These are phyloP conservation scores for Falco cherrug DNA, from an alignment of 2,797 vertebrate species.

Conservation along the genomic window DNA sequence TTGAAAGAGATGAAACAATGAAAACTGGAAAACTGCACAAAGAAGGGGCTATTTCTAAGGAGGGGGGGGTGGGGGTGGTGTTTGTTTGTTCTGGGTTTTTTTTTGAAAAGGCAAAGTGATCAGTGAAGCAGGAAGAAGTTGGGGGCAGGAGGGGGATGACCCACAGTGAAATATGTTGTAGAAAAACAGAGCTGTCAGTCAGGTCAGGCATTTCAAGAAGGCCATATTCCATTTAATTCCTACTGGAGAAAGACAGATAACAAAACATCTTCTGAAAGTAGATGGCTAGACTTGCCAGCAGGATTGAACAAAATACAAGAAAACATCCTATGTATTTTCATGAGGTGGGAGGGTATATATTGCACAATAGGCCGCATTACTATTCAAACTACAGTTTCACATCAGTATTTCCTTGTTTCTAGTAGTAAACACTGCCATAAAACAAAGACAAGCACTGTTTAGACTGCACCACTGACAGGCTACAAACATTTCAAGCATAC, in stretches of 20 bases:
- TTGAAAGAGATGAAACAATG: not conserved
- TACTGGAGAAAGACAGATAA: not conserved
- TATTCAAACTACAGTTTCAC: not conserved
- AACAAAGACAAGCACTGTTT: not conserved
- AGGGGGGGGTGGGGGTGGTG: no score
- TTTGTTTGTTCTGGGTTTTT: not conserved
- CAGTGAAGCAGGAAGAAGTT: not conserved
- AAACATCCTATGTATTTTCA: not conserved
- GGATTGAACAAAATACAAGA: not conserved
- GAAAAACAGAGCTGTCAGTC: not conserved
- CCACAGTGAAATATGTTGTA: not conserved
- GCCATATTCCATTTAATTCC: not conserved
- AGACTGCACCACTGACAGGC: not conserved
- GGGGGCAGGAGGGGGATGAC: not conserved
- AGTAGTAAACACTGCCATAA: not conserved
- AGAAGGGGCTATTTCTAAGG: not conserved
- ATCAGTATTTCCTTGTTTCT: not conserved
- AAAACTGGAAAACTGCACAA: not conserved
- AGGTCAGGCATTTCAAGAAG: not conserved
- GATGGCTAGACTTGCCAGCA: not conserved
- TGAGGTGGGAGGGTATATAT: not conserved
- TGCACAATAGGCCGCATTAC: no score
- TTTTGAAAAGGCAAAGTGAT: not conserved
- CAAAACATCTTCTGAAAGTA: not conserved
- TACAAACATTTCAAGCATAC: not conserved